Conservation (phyloP, 2,797 vertebrate species). For the Lepilemur septentrionalis region DNA sequence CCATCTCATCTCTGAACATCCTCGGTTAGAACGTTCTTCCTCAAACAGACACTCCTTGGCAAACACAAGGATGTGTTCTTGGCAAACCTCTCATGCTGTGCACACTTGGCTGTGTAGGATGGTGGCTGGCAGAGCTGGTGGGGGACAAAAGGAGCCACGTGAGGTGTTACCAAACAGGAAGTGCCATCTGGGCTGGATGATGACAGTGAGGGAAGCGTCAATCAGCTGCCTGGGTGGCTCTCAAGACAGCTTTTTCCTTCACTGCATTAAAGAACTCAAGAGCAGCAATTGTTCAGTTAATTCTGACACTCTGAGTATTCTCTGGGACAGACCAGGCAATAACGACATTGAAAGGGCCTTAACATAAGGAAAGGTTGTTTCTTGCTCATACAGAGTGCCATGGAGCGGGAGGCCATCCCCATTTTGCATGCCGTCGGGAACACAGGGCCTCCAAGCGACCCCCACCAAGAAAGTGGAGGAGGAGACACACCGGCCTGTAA, state of each 20-base stretch:
- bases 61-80: constrained; percentile 33
- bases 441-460: background rate
- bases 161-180: constrained; percentile 59
- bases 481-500: background rate
- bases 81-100: constrained; percentile 28
- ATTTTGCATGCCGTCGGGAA: background rate
- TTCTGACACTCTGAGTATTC: background rate
- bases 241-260: background rate
- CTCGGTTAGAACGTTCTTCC: background rate
- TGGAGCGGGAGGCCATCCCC: background rate
- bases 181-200: constrained; percentile 49
- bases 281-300: background rate
- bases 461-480: background rate
- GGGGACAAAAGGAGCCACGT: constrained; percentile 10
- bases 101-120: constrained; percentile 38
- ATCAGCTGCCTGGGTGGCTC: background rate
- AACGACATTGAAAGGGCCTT: background rate
- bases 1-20: background rate
- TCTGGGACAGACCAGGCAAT: background rate
- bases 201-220: background rate
- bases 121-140: background rate
- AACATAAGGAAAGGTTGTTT: background rate
- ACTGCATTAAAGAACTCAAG: background rate
- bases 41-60: constrained; percentile 44
- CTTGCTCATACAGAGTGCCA: background rate